Base-by-base conservation (phyloP, 2,797 vertebrate genomes). In the Parotocinclus haroldoi region DNA sequence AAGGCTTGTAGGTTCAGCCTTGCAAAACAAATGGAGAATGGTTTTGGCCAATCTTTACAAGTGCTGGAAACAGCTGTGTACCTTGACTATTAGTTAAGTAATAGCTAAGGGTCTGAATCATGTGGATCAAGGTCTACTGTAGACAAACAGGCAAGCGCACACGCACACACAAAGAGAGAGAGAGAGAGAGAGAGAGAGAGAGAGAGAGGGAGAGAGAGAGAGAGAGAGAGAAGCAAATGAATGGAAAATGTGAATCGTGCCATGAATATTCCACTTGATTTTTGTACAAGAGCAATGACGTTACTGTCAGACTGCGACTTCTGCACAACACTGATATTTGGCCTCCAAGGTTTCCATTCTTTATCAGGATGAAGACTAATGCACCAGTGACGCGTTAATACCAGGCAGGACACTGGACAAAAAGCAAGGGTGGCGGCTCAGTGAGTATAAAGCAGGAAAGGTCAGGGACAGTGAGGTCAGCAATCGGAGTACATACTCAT, bases 171-270 rank as follows among this genome's bases (percentile, higher is more conserved):
- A n/a, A n/a, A n/a, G n/a, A n/a, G n/a, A n/a, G n/a, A 58, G 63
- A 37, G 50, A 17, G 13, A 39, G 42, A 36, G n/a, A 42, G 12
- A 59, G 57, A 58, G 45, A 36, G 38, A 38, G 56, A 7, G 68
- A n/a, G n/a, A n/a, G 82, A 79, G 2, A 14, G 62, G 57, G 73
- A 75, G 65, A 69, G 63, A 64, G 14, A 27, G 68, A n/a, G n/a
- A 16, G 39, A 27, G 52, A 72, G 71, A 62, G 65, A 67, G 74
- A 71, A 69, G 73, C 58, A 78, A 85, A 86, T 79, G 73, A 84
- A 85, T 78, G 77, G 82, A 88, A 83, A 81, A 72, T 78, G 76
- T 87, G 83, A 90, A 84, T 88, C 80, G 83, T 71, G 63, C 76
- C 63, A 62, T 68, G 64, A 49, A 48, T 48, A 71, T 60, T 63